These are phyloP conservation scores for Anoplolepis gracilipes DNA, from an alignment of 1,140 invertebrate species.

Conservation along the genomic window DNA sequence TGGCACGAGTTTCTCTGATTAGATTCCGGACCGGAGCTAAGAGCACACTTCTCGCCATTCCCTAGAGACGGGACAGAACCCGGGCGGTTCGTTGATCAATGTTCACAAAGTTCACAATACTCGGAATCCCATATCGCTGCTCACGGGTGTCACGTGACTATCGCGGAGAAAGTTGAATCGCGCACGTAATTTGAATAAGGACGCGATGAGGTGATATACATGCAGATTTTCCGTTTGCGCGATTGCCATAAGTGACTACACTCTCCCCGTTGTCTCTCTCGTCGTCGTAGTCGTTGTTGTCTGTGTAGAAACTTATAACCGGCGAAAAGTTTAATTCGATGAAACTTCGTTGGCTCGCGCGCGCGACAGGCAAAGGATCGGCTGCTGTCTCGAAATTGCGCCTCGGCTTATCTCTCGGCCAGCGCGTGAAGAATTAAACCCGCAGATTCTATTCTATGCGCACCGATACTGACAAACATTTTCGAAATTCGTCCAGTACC, in stretches of 20 bases:
- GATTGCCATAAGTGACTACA: slow-evolving; percentile 57
- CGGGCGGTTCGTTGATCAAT: slow-evolving; percentile 37
- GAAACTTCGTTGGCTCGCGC: slow-evolving; percentile 54
- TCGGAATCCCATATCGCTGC: slow-evolving; percentile 39
- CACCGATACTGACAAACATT: slow-evolving; percentile 39
- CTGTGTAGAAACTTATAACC: slow-evolving; percentile 55
- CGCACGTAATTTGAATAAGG: slow-evolving; percentile 65
- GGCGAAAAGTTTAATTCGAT: slow-evolving; percentile 68
- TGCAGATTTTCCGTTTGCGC: slow-evolving; percentile 64
- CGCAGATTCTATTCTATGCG: slow-evolving; percentile 46
- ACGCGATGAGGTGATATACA: slow-evolving; percentile 59
- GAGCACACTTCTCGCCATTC: slow-evolving; percentile 1
- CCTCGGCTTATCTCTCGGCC: slow-evolving; percentile 13
- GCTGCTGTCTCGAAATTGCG: slow-evolving; percentile 31
- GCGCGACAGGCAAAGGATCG: neutral
- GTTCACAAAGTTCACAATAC: slow-evolving; percentile 40
- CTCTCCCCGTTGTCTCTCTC: too few species aligned
- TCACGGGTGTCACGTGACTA: slow-evolving; percentile 15
- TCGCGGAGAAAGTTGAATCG: slow-evolving; percentile 32
- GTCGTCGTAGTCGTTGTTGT: neutral
- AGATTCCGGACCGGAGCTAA: slow-evolving; percentile 6
- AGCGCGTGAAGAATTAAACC: slow-evolving; percentile 54
- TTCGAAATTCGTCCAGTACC: slow-evolving; percentile 37
- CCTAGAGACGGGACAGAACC: neutral
- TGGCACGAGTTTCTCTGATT: slow-evolving; percentile 39